phyloP scores from a whole-genome alignment of 2,888 invertebrate genomes.

The Anoplius nigerrimus region DNA sequence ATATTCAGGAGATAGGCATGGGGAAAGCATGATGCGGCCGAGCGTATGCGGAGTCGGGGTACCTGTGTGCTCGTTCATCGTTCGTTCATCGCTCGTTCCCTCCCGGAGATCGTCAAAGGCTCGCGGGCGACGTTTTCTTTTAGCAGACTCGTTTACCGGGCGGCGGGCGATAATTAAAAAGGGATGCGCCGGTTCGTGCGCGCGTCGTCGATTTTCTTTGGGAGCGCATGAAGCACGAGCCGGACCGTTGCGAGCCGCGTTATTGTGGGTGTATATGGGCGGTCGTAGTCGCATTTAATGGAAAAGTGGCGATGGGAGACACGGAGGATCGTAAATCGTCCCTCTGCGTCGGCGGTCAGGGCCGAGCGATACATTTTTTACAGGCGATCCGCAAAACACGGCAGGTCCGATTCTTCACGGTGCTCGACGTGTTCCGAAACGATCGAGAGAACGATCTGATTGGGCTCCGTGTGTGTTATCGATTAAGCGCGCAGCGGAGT shows the following conservation, averaged over 20 bases:
- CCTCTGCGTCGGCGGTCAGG: constrained; percentile 26
- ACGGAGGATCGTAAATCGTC: constrained; percentile 51
- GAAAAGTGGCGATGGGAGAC: constrained; percentile 51
- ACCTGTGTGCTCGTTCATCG: too few relatives aligned
- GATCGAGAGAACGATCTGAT: not conserved
- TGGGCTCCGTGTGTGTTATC: too few relatives aligned
- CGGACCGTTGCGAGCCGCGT: constrained; percentile 1
- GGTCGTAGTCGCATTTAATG: constrained; percentile 34
- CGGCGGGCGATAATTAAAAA: not conserved
- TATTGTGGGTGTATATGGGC: not conserved
- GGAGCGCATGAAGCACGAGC: not conserved
- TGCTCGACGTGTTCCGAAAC: not conserved
- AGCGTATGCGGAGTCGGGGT: too few relatives aligned
- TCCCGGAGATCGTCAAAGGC: not conserved
- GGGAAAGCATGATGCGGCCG: too few relatives aligned
- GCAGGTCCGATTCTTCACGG: constrained; percentile 13
- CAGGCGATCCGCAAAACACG: too few relatives aligned
- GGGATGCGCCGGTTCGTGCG: not conserved
- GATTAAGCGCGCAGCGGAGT: too few relatives aligned
- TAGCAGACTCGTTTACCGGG: not conserved
- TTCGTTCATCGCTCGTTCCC: too few relatives aligned
- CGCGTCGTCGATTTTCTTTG: not conserved
- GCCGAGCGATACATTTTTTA: constrained; percentile 33
- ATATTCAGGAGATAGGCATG: too few relatives aligned
- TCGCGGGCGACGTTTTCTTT: not conserved